These are phyloP conservation scores for Ailuropoda melanoleuca DNA, from an alignment of 2,113 vertebrate genomes.

Conservation along the genomic window DNA sequence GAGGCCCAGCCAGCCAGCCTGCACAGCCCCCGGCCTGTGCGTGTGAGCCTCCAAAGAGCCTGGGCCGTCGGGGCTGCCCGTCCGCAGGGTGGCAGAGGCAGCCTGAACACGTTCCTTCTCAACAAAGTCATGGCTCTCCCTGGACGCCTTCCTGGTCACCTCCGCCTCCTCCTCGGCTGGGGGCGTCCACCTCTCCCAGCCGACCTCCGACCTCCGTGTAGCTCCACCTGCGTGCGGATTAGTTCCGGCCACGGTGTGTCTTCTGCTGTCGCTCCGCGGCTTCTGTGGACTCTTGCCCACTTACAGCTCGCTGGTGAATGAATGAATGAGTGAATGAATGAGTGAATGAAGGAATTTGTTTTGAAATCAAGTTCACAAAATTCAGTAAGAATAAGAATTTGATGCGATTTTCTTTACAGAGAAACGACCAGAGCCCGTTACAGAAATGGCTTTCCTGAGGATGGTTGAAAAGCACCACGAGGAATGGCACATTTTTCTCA, in stretches of 20 bases:
- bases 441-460: background rate
- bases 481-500: background rate
- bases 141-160: background rate
- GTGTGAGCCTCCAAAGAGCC: background rate
- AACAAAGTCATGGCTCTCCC: background rate
- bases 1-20: too few species aligned
- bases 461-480: background rate
- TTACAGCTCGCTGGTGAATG: background rate
- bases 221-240: background rate
- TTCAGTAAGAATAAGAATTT: background rate
- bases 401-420: background rate
- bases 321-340: background rate
- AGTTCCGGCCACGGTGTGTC: fast-evolving
- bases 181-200: background rate
- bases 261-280: background rate
- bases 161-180: background rate
- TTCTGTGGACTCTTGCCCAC: background rate
- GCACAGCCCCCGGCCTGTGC: fast-evolving
- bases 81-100: too few species aligned
- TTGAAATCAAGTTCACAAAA: background rate
- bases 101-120: background rate
- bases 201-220: too few species aligned
- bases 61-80: background rate
- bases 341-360: background rate
- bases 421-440: background rate